A percentile compares a stretch with the other conserved stretches of the same genome.
Evolutionary conservation across 2,888 invertebrate genomes (phyloP).

Genomic region (Auanema freiburgensis): DNA sequence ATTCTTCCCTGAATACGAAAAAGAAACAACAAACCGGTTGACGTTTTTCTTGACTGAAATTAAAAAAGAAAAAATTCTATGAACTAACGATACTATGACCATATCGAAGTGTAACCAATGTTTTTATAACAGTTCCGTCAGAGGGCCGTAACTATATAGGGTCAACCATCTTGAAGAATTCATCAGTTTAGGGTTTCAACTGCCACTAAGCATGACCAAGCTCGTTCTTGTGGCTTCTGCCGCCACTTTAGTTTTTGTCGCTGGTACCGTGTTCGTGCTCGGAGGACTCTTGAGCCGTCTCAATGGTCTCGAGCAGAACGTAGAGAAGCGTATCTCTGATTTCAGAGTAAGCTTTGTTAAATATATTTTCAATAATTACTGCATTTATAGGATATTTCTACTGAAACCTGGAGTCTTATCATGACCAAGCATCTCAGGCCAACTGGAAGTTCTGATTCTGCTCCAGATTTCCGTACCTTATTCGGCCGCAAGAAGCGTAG

Average conservation of each 20-base stretch:
- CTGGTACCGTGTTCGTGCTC: conserved; percentile 35
- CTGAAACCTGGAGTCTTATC: conserved; percentile 48
- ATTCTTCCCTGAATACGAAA: too few relatives aligned
- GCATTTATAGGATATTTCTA: conserved; percentile 31
- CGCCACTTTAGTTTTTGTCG: conserved; percentile 33
- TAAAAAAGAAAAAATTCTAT: too few relatives aligned
- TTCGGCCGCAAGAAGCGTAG: conserved; percentile 46
- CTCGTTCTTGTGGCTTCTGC: conserved; percentile 39
- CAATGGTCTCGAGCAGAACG: conserved; percentile 37
- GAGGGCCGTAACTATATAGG: too few relatives aligned
- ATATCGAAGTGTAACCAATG: too few relatives aligned
- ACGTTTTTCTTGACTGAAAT: too few relatives aligned
- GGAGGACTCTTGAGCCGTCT: conserved; percentile 34
- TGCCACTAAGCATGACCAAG: conserved; percentile 32
- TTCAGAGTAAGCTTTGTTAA: conserved; percentile 37
- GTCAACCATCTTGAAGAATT: too few relatives aligned
- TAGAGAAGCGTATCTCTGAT: conserved; percentile 43
- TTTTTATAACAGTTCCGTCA: too few relatives aligned
- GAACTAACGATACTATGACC: too few relatives aligned
- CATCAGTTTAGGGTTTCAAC: too few relatives aligned
- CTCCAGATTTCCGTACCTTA: conserved; percentile 45
- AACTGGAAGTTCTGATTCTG: conserved; percentile 32
- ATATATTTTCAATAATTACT: not conserved
- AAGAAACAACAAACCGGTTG: too few relatives aligned
- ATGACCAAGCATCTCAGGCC: conserved; percentile 42